Evolutionary conservation across 1,140 invertebrate genomes (phyloP).

Genomic region (Mylabris phalerata): DNA sequence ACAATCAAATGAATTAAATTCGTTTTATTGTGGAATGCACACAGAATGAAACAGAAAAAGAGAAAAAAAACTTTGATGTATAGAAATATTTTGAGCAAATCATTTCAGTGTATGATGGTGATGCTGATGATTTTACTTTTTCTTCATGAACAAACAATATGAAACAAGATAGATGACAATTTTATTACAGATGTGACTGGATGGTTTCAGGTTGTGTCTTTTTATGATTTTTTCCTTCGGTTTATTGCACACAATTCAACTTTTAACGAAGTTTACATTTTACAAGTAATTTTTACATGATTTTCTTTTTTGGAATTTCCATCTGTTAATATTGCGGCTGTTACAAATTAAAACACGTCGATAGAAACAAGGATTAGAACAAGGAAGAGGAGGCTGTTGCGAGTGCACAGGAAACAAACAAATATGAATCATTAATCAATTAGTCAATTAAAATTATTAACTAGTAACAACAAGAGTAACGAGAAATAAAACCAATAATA

Average conservation of each 20-base stretch:
- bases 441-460: constrained; percentile 27
- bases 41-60: constrained; percentile 27
- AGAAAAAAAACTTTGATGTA: constrained; percentile 25
- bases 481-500: constrained; percentile 31
- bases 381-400: constrained; percentile 6
- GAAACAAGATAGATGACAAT: constrained; percentile 17
- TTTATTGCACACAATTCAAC: constrained; percentile 37
- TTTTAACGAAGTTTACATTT: constrained; percentile 34
- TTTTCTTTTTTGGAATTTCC: neutral
- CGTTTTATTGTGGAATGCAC: constrained; percentile 36
- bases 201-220: neutral
- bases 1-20: constrained; percentile 28
- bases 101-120: constrained; percentile 27
- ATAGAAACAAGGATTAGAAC: neutral
- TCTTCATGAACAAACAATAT: constrained; percentile 27
- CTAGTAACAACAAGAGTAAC: constrained; percentile 29
- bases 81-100: constrained; percentile 38
- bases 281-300: constrained; percentile 7
- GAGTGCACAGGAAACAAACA: constrained; percentile 10
- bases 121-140: neutral
- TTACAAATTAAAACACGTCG: neutral
- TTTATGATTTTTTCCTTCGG: constrained; percentile 27
- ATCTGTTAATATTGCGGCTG: neutral
- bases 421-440: constrained; percentile 8
- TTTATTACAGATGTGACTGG: constrained; percentile 31